phyloP scores from a whole-genome alignment of 2,888 invertebrate species.

The Acleris laterana region DNA sequence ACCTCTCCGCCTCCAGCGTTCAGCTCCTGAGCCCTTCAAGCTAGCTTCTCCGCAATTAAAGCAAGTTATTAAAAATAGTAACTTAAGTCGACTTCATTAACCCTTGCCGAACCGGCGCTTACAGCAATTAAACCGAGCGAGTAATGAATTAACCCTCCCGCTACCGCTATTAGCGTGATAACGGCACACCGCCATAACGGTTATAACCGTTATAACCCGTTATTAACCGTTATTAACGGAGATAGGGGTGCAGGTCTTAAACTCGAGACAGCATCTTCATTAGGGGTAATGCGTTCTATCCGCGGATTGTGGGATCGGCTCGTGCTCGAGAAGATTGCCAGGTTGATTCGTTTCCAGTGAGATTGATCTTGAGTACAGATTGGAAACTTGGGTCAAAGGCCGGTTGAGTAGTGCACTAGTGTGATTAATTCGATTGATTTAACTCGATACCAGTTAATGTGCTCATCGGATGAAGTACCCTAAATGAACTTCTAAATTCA shows the following conservation, averaged over 20 bases:
- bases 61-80: slow-evolving; percentile 33
- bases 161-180: slow-evolving; percentile 29
- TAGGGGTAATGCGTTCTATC: slow-evolving; percentile 10
- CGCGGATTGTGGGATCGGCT: too few relatives aligned
- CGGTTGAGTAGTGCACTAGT: too few relatives aligned
- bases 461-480: too few relatives aligned
- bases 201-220: slow-evolving; percentile 33
- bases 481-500: too few relatives aligned
- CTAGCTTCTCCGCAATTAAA: background rate
- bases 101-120: slow-evolving; percentile 24
- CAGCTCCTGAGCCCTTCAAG: background rate
- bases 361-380: too few relatives aligned
- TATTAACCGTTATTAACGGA: slow-evolving; percentile 26
- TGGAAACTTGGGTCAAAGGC: too few relatives aligned
- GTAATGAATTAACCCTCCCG: slow-evolving; percentile 36
- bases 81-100: slow-evolving; percentile 30
- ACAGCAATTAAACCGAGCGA: slow-evolving; percentile 29
- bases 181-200: slow-evolving; percentile 31
- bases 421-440: too few relatives aligned
- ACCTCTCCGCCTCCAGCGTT: background rate
- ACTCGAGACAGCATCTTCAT: slow-evolving; percentile 17
- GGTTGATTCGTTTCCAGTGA: too few relatives aligned
- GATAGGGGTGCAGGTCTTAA: slow-evolving; percentile 25
- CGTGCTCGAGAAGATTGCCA: too few relatives aligned
- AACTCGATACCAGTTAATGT: too few relatives aligned